phyloP scores from a whole-genome alignment of 1,140 invertebrate species.

The Octopus sinensis region DNA sequence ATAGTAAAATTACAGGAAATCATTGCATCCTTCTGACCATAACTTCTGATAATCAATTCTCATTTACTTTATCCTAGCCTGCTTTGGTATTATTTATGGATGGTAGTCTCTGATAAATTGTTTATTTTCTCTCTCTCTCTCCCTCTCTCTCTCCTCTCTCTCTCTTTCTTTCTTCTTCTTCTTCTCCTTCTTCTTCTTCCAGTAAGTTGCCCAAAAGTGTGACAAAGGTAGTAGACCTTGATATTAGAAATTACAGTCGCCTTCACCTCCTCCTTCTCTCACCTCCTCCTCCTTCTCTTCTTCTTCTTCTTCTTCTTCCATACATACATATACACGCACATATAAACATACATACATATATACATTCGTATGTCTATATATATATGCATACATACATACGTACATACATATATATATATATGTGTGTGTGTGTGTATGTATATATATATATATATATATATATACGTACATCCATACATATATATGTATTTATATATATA shows the following conservation, averaged over 20 bases:
- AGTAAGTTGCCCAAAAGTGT: background rate
- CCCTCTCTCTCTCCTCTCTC: background rate
- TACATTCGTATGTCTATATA: background rate
- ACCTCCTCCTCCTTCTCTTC: background rate
- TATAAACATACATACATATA: background rate
- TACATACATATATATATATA: conserved; percentile 9
- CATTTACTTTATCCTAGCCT: too few relatives aligned
- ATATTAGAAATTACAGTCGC: background rate
- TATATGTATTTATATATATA: conserved; percentile 10
- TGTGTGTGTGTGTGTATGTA: background rate
- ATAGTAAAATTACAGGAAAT: too few relatives aligned
- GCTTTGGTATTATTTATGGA: too few relatives aligned
- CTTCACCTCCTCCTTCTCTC: background rate
- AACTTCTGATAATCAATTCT: too few relatives aligned
- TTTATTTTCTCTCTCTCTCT: too few relatives aligned
- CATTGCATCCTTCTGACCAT: too few relatives aligned
- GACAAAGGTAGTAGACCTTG: too few relatives aligned
- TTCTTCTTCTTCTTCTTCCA: background rate
- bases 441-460: background rate
- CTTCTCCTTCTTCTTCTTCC: background rate
- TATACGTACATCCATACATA: background rate
- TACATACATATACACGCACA: background rate
- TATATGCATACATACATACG: background rate
- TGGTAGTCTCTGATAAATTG: too few relatives aligned
- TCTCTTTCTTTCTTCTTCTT: background rate